Percentiles rank a stretch among this genome's conserved stretches.
phyloP scores from a whole-genome alignment of 1,140 invertebrate genomes.

The Scaptomyza hsui region DNA sequence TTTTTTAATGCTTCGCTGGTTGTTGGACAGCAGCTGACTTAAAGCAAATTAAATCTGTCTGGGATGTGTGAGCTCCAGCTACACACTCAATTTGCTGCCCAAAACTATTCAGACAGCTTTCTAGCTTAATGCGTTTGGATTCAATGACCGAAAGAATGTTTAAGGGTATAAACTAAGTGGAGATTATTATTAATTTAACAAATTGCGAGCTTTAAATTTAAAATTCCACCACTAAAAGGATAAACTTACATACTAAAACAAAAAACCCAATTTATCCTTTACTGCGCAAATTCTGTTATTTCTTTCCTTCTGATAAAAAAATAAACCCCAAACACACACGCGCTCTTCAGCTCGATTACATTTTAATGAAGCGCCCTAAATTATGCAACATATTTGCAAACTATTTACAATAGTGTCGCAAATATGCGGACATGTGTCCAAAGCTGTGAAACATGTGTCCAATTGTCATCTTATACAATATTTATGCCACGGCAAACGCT shows the following conservation, averaged over 20 bases:
- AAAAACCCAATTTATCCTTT: not conserved
- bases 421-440: constrained; percentile 31
- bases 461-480: constrained; percentile 33
- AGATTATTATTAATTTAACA: too few species aligned
- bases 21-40: not conserved
- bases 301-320: not conserved
- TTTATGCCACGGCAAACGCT: constrained; percentile 13
- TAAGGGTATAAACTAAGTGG: too few species aligned
- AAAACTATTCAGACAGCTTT: too few species aligned
- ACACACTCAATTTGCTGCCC: not conserved
- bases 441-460: constrained; percentile 18
- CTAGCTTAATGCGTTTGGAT: too few species aligned
- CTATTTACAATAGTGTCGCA: constrained; percentile 40
- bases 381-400: constrained; percentile 31
- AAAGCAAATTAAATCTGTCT: not conserved
- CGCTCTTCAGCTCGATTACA: not conserved
- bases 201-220: too few species aligned
- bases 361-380: constrained; percentile 15
- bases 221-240: too few species aligned
- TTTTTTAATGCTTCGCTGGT: not conserved
- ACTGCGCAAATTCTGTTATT: too few species aligned
- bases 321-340: not conserved
- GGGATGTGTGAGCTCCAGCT: not conserved
- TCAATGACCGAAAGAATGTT: too few species aligned
- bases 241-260: not conserved